Percentiles rank a stretch among this genome's conserved stretches.
phyloP scores from a whole-genome alignment of 2,888 invertebrate genomes.

The Cybosia mesomella region DNA sequence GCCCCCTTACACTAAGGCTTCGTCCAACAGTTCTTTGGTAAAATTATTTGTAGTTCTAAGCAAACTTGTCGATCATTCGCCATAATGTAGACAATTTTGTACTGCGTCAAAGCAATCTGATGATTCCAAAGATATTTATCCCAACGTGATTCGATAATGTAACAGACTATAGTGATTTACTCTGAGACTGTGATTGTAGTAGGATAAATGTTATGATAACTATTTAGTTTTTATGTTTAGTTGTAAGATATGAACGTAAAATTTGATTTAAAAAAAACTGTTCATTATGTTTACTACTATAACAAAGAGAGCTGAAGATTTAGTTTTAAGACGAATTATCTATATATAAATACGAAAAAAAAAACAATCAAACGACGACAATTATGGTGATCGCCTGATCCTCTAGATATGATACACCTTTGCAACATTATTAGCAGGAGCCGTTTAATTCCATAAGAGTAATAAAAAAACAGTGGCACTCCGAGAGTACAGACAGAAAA shows the following conservation, averaged over 20 bases:
- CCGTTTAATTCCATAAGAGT: background rate
- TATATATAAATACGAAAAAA: slow-evolving; percentile 3
- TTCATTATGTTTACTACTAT: slow-evolving; percentile 6
- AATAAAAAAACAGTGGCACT: too few relatives aligned
- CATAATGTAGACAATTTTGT: background rate
- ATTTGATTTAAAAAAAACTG: slow-evolving; percentile 8
- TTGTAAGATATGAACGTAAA: slow-evolving; percentile 14
- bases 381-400: background rate
- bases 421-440: background rate
- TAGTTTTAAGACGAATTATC: slow-evolving; percentile 2
- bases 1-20: background rate
- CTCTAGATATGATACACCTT: background rate
- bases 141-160: slow-evolving; percentile 63
- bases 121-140: slow-evolving; percentile 47
- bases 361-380: background rate
- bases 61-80: background rate
- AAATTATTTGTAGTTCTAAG: slow-evolving; percentile 9
- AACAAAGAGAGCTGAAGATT: background rate
- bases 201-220: slow-evolving; percentile 56
- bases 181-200: slow-evolving; percentile 82
- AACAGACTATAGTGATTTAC: slow-evolving; percentile 74
- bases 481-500: too few relatives aligned
- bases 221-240: slow-evolving; percentile 42
- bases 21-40: background rate
- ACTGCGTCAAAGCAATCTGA: slow-evolving; percentile 22